Evolutionary conservation across 2,113 vertebrate genomes (phyloP), one percentile per base, ranked within the genome.

Genomic region (Ovis aries): DNA sequence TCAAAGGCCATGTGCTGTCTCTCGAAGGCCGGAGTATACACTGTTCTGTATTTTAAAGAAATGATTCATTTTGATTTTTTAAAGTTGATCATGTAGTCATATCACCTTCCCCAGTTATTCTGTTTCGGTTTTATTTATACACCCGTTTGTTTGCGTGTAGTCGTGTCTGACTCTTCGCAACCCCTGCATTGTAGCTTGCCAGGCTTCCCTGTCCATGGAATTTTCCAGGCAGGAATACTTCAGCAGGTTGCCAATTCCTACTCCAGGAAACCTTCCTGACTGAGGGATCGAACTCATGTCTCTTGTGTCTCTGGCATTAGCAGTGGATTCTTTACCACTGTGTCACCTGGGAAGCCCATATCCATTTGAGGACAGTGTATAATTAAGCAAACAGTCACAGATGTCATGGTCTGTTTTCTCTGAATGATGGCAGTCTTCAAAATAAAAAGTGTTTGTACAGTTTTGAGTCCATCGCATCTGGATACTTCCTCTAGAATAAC

Each of bases 61-160:
- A 23, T 80, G 1, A 82, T 77, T 96, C 33, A n/a, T 57, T 97
- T 91, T 88, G 6, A 45, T 40, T 89, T 92, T 87, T 94, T 21
- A 36, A 52, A 85, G 25, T 33, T 91, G 52, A 31, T 31, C 36
- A 14, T 25, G 3, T 52, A 95, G 55, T 48, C 36, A 12, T 87
- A 36, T 87, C 81, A 57, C 3, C 52, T 25, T 5, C 21, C 2
- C 29, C 36, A 3, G 1, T n/a, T 94, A 59, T 15, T 95, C 25
- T 91, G 3, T 23, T 43, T 50, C 36, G 78, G 7, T 78, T 33
- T 36, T 13, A 90, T 60, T 85, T 95, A 23, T 71, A 6, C n/a
- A 21, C 3, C 19, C 0, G 0, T 23, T 71, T 71, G 19, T 71
- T 71, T 36, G 64, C 17, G 0, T 40, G 19, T 71, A 40, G n/a